Evolutionary conservation across 2,888 invertebrate species (phyloP).

Genomic region (Stenichneumon culpator): DNA sequence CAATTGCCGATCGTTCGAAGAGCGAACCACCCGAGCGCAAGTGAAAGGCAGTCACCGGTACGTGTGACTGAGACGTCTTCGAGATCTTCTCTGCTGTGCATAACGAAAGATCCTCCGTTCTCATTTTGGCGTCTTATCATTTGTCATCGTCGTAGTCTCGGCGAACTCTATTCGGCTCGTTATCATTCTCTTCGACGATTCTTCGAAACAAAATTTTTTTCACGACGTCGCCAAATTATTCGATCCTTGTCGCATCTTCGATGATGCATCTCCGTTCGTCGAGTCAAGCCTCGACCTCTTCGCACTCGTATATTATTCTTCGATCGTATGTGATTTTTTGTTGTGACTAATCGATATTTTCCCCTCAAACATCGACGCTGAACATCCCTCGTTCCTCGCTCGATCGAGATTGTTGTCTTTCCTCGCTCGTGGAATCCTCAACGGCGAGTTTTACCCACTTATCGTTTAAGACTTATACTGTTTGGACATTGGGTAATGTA

Average conservation of each 20-base stretch:
- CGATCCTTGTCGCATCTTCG: not conserved
- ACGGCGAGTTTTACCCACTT: conserved; percentile 28
- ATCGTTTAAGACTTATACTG: conserved; percentile 47
- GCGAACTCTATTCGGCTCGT: not conserved
- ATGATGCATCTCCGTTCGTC: not conserved
- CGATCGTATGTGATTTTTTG: too few species aligned
- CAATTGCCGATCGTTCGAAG: conserved; percentile 23
- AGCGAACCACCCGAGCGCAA: conserved; percentile 22
- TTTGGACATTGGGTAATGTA: conserved; percentile 73
- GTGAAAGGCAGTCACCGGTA: conserved; percentile 35
- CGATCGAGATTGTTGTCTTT: too few species aligned
- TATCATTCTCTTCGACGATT: not conserved
- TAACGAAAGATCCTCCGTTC: not conserved
- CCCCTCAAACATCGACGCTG: too few species aligned
- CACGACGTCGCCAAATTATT: not conserved
- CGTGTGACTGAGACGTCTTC: conserved; percentile 19
- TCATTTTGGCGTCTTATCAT: conserved; percentile 21
- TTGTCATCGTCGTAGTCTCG: not conserved
- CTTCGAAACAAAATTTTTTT: not conserved
- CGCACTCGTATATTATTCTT: too few species aligned
- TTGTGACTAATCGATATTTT: too few species aligned
- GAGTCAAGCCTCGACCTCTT: not conserved
- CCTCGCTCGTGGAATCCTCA: conserved; percentile 14
- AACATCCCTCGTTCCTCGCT: too few species aligned
- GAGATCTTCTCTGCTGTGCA: conserved; percentile 14